These are phyloP conservation scores for Egretta garzetta DNA, from an alignment of 2,113 vertebrate species.

Conservation along the genomic window DNA sequence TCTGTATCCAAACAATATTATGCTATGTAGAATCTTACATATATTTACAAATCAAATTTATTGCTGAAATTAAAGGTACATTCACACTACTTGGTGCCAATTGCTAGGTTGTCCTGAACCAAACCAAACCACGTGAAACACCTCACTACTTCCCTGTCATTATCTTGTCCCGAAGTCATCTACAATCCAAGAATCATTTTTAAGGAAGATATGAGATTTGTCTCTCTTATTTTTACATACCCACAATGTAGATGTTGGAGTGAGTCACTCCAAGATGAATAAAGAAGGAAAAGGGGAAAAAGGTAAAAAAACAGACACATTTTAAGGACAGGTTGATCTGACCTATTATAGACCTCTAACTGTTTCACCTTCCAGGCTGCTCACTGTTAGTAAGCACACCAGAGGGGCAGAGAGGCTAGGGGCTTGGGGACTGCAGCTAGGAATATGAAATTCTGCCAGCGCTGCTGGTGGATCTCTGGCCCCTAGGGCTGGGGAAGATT, in stretches of 20 bases:
- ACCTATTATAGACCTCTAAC: neutral
- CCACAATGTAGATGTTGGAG: neutral
- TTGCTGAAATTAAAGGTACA: neutral
- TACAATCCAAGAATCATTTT: neutral
- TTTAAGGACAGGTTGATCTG: neutral
- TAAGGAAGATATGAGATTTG: neutral
- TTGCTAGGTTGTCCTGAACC: neutral
- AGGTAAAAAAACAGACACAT: neutral
- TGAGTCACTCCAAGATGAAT: neutral
- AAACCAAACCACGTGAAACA: neutral
- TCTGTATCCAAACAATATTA: neutral
- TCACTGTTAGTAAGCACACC: fast-evolving
- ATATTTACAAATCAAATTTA: neutral
- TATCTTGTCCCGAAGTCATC: neutral
- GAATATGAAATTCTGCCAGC: neutral
- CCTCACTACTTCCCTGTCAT: neutral
- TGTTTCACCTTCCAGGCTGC: neutral
- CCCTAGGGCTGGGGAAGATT: neutral
- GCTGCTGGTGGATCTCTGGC: neutral
- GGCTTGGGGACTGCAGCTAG: neutral
- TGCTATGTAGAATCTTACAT: neutral
- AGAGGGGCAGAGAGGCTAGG: neutral
- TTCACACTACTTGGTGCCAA: neutral
- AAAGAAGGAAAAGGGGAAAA: neutral
- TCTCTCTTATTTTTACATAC: neutral